A percentile compares a stretch with the other conserved stretches of the same genome.
These are phyloP conservation scores for Xenopus tropicalis DNA, from an alignment of 2,113 vertebrate species.

Conservation along the genomic window DNA sequence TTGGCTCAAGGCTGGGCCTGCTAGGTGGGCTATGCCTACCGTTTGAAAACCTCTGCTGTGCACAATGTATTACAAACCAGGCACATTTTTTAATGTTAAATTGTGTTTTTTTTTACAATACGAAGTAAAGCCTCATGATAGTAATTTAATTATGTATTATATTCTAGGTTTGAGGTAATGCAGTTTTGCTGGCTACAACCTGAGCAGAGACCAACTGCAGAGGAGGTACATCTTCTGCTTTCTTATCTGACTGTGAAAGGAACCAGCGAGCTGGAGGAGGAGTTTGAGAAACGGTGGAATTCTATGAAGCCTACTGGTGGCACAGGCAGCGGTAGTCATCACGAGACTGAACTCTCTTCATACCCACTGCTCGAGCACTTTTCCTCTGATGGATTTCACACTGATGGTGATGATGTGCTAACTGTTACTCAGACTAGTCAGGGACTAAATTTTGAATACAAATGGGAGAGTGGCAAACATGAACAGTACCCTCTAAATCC, in stretches of 20 bases:
- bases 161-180: slow-evolving; percentile 93
- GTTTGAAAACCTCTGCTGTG: no score
- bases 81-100: no score
- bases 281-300: slow-evolving; percentile 93
- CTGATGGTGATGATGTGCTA: slow-evolving; percentile 86
- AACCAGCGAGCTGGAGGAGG: slow-evolving; percentile 82
- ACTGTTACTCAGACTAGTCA: slow-evolving; percentile 93
- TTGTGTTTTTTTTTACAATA: no score
- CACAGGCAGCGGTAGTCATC: slow-evolving; percentile 51
- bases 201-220: slow-evolving; percentile 87
- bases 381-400: slow-evolving; percentile 77
- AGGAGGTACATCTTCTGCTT: slow-evolving; percentile 92
- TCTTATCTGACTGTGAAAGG: slow-evolving; percentile 90
- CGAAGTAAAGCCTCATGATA: no score
- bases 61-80: no score
- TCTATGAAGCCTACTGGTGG: slow-evolving; percentile 77
- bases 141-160: no score
- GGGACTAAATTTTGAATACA: slow-evolving; percentile 94
- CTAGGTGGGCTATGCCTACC: no score
- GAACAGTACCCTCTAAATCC: slow-evolving; percentile 69
- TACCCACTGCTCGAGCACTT: slow-evolving; percentile 93
- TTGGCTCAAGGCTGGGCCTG: no score
- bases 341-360: slow-evolving; percentile 71
- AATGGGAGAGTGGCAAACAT: slow-evolving; percentile 83
- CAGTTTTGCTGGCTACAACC: slow-evolving; percentile 98